These are phyloP conservation scores for Elymnias hypermnestra DNA, from an alignment of 1,140 invertebrate species.

Conservation along the genomic window DNA sequence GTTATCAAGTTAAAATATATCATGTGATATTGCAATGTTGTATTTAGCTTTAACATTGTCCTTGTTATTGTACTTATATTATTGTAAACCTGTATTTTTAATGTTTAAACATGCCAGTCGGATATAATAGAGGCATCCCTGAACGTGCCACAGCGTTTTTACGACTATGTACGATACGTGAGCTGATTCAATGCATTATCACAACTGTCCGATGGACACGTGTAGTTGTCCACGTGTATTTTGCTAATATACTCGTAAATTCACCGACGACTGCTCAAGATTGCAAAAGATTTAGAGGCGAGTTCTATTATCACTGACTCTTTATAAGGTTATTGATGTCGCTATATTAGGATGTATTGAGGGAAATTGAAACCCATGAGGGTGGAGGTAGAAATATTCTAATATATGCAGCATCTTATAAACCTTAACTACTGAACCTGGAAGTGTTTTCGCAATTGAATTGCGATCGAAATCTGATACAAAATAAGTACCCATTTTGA, in stretches of 20 bases:
- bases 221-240: background rate
- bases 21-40: too few species aligned
- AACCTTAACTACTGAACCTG: too few species aligned
- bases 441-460: too few species aligned
- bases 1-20: too few species aligned
- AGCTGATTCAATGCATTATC: conserved; percentile 3
- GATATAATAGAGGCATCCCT: conserved; percentile 52
- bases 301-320: background rate
- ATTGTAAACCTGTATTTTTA: conserved; percentile 11
- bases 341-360: too few species aligned
- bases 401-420: too few species aligned
- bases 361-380: too few species aligned
- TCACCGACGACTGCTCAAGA: background rate
- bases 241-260: conserved; percentile 8
- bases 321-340: background rate
- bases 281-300: background rate
- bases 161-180: conserved; percentile 50
- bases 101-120: conserved; percentile 45
- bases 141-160: conserved; percentile 65
- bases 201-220: background rate
- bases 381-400: too few species aligned
- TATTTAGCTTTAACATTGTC: too few species aligned
- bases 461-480: too few species aligned
- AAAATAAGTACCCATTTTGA: too few species aligned
- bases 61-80: too few species aligned